phyloP scores from a whole-genome alignment of 2,888 invertebrate genomes.

The Ctena decussata region DNA sequence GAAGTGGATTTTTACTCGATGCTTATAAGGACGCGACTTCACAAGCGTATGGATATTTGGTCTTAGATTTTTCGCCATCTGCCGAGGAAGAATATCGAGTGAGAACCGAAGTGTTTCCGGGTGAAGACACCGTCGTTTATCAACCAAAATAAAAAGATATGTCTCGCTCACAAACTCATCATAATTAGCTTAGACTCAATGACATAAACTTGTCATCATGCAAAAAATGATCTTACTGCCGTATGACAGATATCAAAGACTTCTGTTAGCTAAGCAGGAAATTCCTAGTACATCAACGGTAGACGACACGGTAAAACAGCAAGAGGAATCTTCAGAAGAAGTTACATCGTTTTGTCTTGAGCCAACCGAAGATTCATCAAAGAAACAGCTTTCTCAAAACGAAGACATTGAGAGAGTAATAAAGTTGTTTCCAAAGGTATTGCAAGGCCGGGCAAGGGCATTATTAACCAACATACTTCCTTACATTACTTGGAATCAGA shows the following conservation, averaged over 20 bases:
- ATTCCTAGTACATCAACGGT: too few species aligned
- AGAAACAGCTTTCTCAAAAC: neutral
- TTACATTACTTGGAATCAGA: neutral
- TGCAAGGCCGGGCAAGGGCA: neutral
- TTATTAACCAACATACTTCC: neutral
- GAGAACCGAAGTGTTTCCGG: conserved; percentile 19
- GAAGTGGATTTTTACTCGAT: conserved; percentile 34
- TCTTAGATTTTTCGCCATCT: conserved; percentile 21
- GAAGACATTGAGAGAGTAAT: neutral
- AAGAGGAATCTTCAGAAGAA: too few species aligned
- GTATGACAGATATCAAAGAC: conserved; percentile 8
- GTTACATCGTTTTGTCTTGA: too few species aligned
- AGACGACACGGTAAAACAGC: too few species aligned
- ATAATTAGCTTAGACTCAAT: neutral
- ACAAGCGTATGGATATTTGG: conserved; percentile 2
- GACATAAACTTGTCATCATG: conserved; percentile 17
- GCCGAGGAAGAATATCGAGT: conserved; percentile 36
- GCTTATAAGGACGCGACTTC: conserved; percentile 30
- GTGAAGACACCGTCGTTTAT: conserved; percentile 11
- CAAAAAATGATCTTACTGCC: conserved; percentile 35
- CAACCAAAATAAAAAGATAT: conserved; percentile 15
- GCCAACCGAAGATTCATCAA: too few species aligned
- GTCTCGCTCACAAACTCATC: too few species aligned
- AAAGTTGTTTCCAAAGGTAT: neutral
- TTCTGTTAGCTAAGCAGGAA: neutral